Conservation (phyloP, 2,113 vertebrate genomes). For the Nothobranchius furzeri region DNA sequence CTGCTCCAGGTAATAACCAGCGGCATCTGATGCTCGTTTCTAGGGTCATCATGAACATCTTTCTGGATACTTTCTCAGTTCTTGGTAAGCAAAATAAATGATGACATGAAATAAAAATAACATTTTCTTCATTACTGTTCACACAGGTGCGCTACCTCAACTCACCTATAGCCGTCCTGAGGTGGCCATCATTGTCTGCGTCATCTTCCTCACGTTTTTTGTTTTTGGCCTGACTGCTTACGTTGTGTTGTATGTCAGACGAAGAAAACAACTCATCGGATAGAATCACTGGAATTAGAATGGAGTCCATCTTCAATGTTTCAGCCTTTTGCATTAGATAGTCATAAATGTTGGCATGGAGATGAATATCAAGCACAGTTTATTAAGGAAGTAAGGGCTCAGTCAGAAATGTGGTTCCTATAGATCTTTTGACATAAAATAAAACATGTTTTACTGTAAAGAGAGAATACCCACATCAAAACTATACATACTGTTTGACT, state of each 20-base stretch:
- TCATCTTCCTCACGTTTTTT: conserved; percentile 49
- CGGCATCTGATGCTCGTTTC: not conserved
- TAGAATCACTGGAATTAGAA: conserved; percentile 1
- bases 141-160: conserved; percentile 9
- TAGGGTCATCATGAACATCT: not conserved
- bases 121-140: conserved; percentile 9
- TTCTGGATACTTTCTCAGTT: not conserved
- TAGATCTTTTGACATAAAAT: not conserved
- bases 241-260: conserved; percentile 29
- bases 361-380: not conserved
- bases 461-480: not conserved
- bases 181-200: conserved; percentile 20
- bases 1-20: conserved; percentile 32
- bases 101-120: not conserved
- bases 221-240: conserved; percentile 25
- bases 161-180: not conserved
- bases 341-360: not conserved
- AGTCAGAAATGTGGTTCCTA: not conserved
- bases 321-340: not conserved
- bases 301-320: not conserved
- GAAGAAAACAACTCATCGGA: not conserved
- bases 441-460: not conserved
- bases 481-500: too few relatives aligned
- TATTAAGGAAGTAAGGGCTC: not conserved
- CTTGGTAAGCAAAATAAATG: not conserved